phyloP scores from a whole-genome alignment of 2,888 invertebrate species.

The Microdon myrmicae region DNA sequence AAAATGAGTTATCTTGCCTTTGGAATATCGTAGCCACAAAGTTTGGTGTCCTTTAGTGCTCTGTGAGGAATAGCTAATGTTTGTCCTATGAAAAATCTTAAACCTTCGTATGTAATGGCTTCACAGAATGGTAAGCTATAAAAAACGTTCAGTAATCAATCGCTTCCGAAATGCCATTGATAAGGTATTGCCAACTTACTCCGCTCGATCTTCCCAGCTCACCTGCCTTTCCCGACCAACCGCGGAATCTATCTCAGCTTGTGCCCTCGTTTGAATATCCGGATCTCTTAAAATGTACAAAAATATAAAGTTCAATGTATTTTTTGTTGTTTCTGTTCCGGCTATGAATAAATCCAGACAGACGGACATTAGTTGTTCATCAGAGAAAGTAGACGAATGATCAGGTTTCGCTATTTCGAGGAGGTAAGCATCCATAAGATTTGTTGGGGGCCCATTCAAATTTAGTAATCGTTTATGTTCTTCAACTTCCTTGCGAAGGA shows the following conservation, averaged over 20 bases:
- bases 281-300: slow-evolving; percentile 78
- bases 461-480: slow-evolving; percentile 74
- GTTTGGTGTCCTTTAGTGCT: slow-evolving; percentile 76
- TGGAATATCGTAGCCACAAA: slow-evolving; percentile 80
- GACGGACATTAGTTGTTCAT: slow-evolving; percentile 80
- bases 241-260: slow-evolving; percentile 80
- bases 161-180: slow-evolving; percentile 25
- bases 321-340: slow-evolving; percentile 86
- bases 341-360: slow-evolving; percentile 89
- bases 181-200: slow-evolving; percentile 68
- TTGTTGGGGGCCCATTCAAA: slow-evolving; percentile 73
- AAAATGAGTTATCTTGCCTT: slow-evolving; percentile 70
- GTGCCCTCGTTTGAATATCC: slow-evolving; percentile 78
- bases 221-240: slow-evolving; percentile 78
- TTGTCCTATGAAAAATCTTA: slow-evolving; percentile 83
- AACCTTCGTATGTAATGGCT: slow-evolving; percentile 79
- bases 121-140: slow-evolving; percentile 83
- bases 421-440: slow-evolving; percentile 85
- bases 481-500: slow-evolving; percentile 76
- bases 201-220: slow-evolving; percentile 75
- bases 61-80: slow-evolving; percentile 84
- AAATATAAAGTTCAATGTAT: slow-evolving; percentile 81
- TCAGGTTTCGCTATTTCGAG: slow-evolving; percentile 73
- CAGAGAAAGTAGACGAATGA: slow-evolving; percentile 72
- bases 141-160: too few species aligned